phyloP scores from a whole-genome alignment of 2,797 vertebrate species.

The Leptoclinus maculatus region DNA sequence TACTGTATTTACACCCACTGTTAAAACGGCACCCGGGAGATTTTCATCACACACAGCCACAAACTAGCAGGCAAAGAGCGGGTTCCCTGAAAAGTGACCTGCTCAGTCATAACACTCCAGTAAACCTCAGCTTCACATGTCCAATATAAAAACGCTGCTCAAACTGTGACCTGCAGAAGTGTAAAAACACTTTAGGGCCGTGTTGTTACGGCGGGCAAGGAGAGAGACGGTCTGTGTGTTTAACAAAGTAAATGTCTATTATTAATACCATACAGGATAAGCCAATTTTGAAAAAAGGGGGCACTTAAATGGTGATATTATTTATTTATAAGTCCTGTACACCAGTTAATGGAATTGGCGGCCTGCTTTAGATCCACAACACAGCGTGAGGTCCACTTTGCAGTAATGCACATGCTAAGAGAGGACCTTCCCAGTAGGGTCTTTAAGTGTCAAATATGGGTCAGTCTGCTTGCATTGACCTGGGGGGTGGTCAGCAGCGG shows the following conservation, averaged over 20 bases:
- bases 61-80: slow-evolving; percentile 74
- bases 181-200: slow-evolving; percentile 82
- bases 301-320: slow-evolving; percentile 84
- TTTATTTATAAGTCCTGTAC: slow-evolving; percentile 85
- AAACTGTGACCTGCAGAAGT: slow-evolving; percentile 80
- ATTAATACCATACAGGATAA: slow-evolving; percentile 86
- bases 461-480: slow-evolving; percentile 82
- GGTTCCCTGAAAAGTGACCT: slow-evolving; percentile 72
- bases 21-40: slow-evolving; percentile 79
- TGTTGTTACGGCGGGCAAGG: slow-evolving; percentile 68
- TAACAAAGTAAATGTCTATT: slow-evolving; percentile 86
- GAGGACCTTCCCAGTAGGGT: slow-evolving; percentile 83
- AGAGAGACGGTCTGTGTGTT: slow-evolving; percentile 78
- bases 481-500: slow-evolving; percentile 81
- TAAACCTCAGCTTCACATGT: slow-evolving; percentile 79
- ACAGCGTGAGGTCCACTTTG: slow-evolving; percentile 85
- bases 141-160: slow-evolving; percentile 78
- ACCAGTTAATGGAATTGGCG: slow-evolving; percentile 85
- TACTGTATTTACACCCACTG: slow-evolving; percentile 84
- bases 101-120: slow-evolving; percentile 80
- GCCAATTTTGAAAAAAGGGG: slow-evolving; percentile 80
- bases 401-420: slow-evolving; percentile 83
- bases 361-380: slow-evolving; percentile 81
- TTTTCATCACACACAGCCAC: slow-evolving; percentile 73
- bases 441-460: slow-evolving; percentile 86